Evolutionary conservation across 2,797 vertebrate genomes (phyloP), one percentile per base, ranked within the genome.

Genomic region (Parauchenoglanis punctatus): DNA sequence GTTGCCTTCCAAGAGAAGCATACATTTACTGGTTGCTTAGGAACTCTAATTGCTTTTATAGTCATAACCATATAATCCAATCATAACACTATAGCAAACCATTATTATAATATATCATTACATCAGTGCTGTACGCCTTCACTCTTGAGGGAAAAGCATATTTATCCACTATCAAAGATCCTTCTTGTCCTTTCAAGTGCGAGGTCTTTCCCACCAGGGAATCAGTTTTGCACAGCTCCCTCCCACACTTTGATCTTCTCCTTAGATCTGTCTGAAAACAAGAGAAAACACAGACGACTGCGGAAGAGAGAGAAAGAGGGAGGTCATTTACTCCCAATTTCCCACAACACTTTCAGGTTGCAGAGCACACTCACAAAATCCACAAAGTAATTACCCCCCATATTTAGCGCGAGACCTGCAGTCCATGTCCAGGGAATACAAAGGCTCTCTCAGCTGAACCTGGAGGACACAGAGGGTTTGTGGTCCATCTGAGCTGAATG

Each of bases 381-480:
- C 54, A 85, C 89, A 85, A 80, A 88, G 85, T 78, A 88, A 87
- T 87, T 88, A 82, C 75, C 89, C 89, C 68, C 67, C 86, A 86
- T 81, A 31, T 84, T 84, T 58, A 59, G 58, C 40, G 8, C 15
- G 61, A 44, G 28, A 85, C 80, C 61, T 86, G 58, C 75, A 76
- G 52, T 85, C 25, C 35, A 81, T 54, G 31, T 56, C 49, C 12
- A 0, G 61, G 68, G 68, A 78, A 72, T 28, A 65, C 28, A 68
- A 40, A 25, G 18, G 23, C 65, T 46, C 78, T 65, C 25, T 52
- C 25, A 13, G 25, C 31, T 87, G n/a, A 87, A 87, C 80, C 68
- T 20, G 15, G 31, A 56, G 59, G 56, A 75, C 72, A 77, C 59
- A 1, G 12, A 63, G 77, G 58, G 46, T 87, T 88, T 63, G 59